Evolutionary conservation across 2,888 invertebrate genomes (phyloP), one percentile per base, ranked within the genome.

Genomic region (Eudasyphora cyanicolor): DNA sequence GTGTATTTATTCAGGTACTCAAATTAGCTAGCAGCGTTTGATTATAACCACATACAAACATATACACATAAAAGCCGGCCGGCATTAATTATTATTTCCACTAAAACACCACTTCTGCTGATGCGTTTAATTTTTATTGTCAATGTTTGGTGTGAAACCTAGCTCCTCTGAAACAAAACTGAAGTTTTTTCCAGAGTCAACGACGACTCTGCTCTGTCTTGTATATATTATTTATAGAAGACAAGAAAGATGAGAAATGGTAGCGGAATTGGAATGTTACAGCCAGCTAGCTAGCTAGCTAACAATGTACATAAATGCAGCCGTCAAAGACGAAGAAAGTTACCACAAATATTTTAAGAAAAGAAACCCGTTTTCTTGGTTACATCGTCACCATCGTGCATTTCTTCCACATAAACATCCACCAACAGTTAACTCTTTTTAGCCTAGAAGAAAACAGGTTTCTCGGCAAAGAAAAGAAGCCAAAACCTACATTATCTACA

Each of bases 11-110:
- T 24, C 10, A 6, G 21, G 54, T 54, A 12, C 14, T 57, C 57
- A 57, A 4, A 24, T 62, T 17, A 57, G 57, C 24, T n/a, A n/a
- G n/a, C 54, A 54, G 57, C 4, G 12, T 45, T n/a, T 45, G 45
- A n/a, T n/a, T 45, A 45, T n/a, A 14, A 0, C 24, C 5, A 27
- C 57, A 24, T 14, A 27, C 29, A 60, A 10, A 27, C 57, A 49
- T 19, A 2, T n/a, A n/a, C 49, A 49, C n/a, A n/a, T 42, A 70
- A 76, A 54, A 42, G 74, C 81, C 81, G 81, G 81, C 69, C 77
- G 77, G 77, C 67, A 57, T 60, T 57, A 70, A 69, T 35, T 54
- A 62, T 70, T 76, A 42, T 67, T 67, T n/a, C 42, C 21, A 19
- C 12, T 21, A 2, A 35, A 38, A n/a, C 29, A 29, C n/a, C 49